phyloP scores from a whole-genome alignment of 2,888 invertebrate genomes.

The Microchrysa polita region DNA sequence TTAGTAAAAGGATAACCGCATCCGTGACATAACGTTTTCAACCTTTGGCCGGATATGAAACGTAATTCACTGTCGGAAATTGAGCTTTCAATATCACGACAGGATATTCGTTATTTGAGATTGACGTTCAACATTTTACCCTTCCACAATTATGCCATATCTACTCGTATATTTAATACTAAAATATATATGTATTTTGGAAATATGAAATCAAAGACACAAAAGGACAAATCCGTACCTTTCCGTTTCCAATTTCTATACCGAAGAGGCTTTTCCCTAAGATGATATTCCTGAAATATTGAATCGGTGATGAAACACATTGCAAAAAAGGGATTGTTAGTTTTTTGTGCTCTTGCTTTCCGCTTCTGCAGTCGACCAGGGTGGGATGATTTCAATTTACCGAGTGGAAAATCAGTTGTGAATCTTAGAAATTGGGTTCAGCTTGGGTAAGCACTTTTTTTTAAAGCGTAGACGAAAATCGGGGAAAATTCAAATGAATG shows the following conservation, averaged over 20 bases:
- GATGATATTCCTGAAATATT: slow-evolving; percentile 10
- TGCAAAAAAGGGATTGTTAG: not conserved
- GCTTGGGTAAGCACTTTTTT: not conserved
- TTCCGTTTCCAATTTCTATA: not conserved
- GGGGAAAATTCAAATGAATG: not conserved
- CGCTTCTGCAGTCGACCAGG: not conserved
- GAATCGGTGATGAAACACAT: slow-evolving; percentile 1
- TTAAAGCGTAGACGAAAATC: not conserved
- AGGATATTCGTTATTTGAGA: slow-evolving; percentile 7
- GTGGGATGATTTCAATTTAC: slow-evolving; percentile 11
- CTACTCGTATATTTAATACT: not conserved
- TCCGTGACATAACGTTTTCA: too few species aligned
- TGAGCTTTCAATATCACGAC: not conserved
- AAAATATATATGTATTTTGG: too few species aligned
- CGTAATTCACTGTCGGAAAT: not conserved
- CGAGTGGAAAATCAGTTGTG: not conserved
- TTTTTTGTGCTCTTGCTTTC: too few species aligned
- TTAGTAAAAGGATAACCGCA: too few species aligned
- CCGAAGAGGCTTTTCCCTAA: not conserved
- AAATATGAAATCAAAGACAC: not conserved
- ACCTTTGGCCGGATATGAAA: too few species aligned
- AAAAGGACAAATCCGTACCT: slow-evolving; percentile 20
- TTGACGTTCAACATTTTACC: not conserved
- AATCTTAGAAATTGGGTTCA: not conserved
- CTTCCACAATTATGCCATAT: not conserved